phyloP scores from a whole-genome alignment of 2,113 vertebrate genomes.

The Hippocampus comes region DNA sequence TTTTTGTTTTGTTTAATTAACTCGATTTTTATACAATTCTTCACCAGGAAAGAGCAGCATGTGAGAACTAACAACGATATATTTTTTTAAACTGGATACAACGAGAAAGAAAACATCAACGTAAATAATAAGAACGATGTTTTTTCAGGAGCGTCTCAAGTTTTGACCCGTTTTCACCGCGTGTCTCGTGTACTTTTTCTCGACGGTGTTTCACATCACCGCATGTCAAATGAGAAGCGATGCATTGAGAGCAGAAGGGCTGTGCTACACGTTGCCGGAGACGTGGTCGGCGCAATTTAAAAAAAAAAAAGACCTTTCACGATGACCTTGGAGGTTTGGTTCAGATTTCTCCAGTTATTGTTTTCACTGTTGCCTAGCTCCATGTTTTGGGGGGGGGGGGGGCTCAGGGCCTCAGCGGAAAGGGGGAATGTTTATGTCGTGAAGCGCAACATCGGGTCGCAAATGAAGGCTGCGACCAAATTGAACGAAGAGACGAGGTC shows the following conservation, averaged over 20 bases:
- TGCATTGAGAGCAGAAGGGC: too few relatives aligned
- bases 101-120: too few relatives aligned
- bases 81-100: too few relatives aligned
- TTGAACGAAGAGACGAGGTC: slow-evolving; percentile 48
- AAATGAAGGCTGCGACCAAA: slow-evolving; percentile 55
- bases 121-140: background rate
- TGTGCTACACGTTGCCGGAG: too few relatives aligned
- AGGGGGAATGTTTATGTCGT: slow-evolving; percentile 35
- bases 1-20: too few relatives aligned
- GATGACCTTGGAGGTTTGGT: background rate
- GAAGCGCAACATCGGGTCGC: slow-evolving; percentile 38
- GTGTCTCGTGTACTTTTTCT: background rate
- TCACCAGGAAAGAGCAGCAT: too few relatives aligned
- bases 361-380: background rate
- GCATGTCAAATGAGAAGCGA: background rate
- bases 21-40: too few relatives aligned
- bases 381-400: background rate
- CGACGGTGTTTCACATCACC: background rate
- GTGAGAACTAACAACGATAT: background rate
- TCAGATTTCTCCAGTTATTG: background rate
- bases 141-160: background rate
- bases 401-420: slow-evolving; percentile 11
- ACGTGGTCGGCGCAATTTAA: too few relatives aligned
- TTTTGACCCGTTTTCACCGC: background rate
- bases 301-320: background rate